These are phyloP conservation scores for Bicyclus anynana DNA, from an alignment of 1,140 invertebrate species.

Conservation along the genomic window DNA sequence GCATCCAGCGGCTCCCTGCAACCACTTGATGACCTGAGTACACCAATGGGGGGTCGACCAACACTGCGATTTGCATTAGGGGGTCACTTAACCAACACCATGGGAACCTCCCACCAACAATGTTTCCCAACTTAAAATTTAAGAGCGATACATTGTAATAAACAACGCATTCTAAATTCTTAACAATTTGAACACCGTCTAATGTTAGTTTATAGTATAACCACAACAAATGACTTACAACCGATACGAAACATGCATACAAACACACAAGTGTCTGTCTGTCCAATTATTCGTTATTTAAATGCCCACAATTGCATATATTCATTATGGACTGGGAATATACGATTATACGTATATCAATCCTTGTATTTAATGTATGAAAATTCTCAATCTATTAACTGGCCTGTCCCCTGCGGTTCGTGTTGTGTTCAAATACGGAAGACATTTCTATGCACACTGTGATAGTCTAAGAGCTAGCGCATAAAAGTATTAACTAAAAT, in stretches of 20 bases:
- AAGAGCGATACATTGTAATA: not conserved
- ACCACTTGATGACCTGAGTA: too few relatives aligned
- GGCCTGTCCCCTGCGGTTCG: not conserved
- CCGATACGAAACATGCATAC: not conserved
- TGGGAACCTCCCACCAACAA: too few relatives aligned
- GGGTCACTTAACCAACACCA: too few relatives aligned
- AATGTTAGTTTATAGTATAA: conserved; percentile 6
- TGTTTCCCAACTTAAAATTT: not conserved
- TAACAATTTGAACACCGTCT: not conserved
- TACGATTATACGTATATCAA: conserved; percentile 4
- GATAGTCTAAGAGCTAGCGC: not conserved
- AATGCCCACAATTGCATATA: conserved; percentile 1
- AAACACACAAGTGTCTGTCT: not conserved
- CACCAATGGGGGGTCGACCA: too few relatives aligned
- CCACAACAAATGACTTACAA: conserved; percentile 4
- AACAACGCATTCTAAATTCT: not conserved
- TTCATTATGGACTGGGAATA: not conserved
- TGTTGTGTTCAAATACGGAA: conserved; percentile 9
- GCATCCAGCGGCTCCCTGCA: too few relatives aligned
- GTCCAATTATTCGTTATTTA: conserved; percentile 7
- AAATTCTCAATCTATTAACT: conserved; percentile 8
- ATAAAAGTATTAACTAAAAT: too few relatives aligned
- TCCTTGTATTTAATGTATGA: conserved; percentile 10
- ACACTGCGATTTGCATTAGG: too few relatives aligned
- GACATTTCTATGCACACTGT: conserved; percentile 8